Base-by-base conservation (phyloP, 2,888 invertebrate genomes). In the Sicus ferrugineus region DNA sequence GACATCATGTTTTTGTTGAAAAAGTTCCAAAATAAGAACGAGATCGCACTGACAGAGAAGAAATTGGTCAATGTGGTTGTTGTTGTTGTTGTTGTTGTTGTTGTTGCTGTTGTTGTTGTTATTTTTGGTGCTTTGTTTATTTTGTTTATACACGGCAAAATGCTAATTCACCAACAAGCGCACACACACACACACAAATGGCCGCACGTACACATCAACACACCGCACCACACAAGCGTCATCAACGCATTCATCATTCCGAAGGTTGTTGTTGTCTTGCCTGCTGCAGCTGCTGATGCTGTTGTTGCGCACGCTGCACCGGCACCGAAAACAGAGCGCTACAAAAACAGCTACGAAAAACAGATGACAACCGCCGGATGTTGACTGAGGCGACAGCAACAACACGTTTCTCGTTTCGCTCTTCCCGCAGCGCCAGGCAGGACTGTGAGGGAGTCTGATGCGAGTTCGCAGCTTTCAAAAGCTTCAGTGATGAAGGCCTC, bases 161-260 rank as follows among this genome's bases (percentile, higher is more conserved):
- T 54, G 54, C 23, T 54, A 54, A 38, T 54, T 65, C 38, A 65
- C 52, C 52, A 65, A 52, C n/a, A 59, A 65, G 34, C n/a, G 26
- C 65, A 63, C 48, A 46, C 26, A 48, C 48, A 46, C 16, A 14
- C 63, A 16, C 6, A 16, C 52, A 23, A 52, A 52, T 38, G 42
- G 14, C 16, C n/a, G 42, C 16, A n/a, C n/a, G 42, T 42, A n/a
- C 28, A 28, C 42, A 48, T 30, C 42, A 19, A 42, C 46, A 62
- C n/a, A 62, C n/a, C 26, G n/a, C 46, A 62, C 16, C 19, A n/a
- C 28, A 2, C 48, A 31, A 31, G 31, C 34, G 14, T 21, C 59
- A 59, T 23, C 63, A 63, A 63, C 63, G 30, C 63, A 63, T 63
- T 28, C 63, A 63, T 63, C 63, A 63, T 63, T 48, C 48, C 28